These are phyloP conservation scores for Carollia perspicillata DNA, from an alignment of 2,113 vertebrate species.

Conservation along the genomic window DNA sequence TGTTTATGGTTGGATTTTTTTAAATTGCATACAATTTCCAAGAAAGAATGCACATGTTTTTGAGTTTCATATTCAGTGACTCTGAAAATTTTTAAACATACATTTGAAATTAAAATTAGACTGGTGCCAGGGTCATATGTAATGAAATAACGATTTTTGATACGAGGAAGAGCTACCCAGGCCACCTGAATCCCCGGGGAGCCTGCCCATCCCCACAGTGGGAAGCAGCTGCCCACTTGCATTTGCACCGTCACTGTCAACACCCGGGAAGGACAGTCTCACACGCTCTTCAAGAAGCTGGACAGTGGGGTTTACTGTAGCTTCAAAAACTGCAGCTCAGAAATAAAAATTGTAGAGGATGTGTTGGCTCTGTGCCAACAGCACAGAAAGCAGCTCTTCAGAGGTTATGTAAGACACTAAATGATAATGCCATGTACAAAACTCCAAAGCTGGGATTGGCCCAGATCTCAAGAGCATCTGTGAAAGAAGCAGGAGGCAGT, in stretches of 20 bases:
- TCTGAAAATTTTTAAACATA: not conserved
- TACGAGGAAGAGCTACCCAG: not conserved
- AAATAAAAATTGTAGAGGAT: conserved; percentile 24
- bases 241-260: not conserved
- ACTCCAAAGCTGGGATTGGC: conserved; percentile 30
- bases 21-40: not conserved
- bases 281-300: not conserved
- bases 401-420: conserved; percentile 15
- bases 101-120: conserved; percentile 27
- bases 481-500: not conserved
- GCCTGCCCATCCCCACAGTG: not conserved
- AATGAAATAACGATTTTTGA: conserved; percentile 28
- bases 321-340: not conserved
- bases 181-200: not conserved
- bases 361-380: not conserved
- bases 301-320: not conserved
- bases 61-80: conserved; percentile 9
- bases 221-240: not conserved
- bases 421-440: not conserved
- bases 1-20: not conserved
- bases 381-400: conserved; percentile 22
- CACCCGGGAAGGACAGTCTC: not conserved
- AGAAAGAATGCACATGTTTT: not conserved
- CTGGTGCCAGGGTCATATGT: not conserved
- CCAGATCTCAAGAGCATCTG: conserved; percentile 21